Conservation (phyloP, 2,888 invertebrate species). For the Machimus rusticus region DNA sequence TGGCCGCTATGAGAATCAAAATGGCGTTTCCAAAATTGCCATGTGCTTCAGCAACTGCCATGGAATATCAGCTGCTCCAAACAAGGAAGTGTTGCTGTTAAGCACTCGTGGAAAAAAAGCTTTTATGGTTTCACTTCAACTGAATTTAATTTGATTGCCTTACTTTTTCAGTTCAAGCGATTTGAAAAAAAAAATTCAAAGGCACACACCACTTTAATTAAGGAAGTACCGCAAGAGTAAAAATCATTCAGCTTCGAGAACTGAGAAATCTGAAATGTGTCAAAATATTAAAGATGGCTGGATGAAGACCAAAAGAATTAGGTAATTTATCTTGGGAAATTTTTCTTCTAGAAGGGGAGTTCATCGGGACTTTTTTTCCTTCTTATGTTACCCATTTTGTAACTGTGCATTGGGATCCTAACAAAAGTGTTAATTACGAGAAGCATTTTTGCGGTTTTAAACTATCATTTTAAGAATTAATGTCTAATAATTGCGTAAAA, state of each 20-base stretch:
- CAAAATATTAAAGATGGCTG: neutral
- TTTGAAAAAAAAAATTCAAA: neutral
- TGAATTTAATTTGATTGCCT: neutral
- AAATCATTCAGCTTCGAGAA: neutral
- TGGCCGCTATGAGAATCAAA: neutral
- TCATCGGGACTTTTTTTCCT: neutral
- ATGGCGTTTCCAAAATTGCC: neutral
- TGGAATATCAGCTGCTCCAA: neutral
- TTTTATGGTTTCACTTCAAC: neutral
- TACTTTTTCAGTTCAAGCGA: too few species aligned
- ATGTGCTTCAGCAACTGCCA: neutral
- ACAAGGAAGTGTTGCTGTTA: neutral
- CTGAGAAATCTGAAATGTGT: neutral
- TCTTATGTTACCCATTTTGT: neutral
- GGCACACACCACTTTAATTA: neutral
- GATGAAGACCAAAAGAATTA: neutral
- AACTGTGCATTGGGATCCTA: neutral
- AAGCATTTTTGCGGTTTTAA: too few species aligned
- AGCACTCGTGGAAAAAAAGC: neutral
- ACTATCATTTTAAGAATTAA: too few species aligned
- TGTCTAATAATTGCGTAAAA: too few species aligned
- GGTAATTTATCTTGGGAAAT: neutral
- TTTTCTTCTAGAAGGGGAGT: neutral
- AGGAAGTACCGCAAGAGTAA: neutral
- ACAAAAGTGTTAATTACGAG: too few species aligned